phyloP scores from a whole-genome alignment of 1,140 invertebrate species.

The Laupala kohalensis region DNA sequence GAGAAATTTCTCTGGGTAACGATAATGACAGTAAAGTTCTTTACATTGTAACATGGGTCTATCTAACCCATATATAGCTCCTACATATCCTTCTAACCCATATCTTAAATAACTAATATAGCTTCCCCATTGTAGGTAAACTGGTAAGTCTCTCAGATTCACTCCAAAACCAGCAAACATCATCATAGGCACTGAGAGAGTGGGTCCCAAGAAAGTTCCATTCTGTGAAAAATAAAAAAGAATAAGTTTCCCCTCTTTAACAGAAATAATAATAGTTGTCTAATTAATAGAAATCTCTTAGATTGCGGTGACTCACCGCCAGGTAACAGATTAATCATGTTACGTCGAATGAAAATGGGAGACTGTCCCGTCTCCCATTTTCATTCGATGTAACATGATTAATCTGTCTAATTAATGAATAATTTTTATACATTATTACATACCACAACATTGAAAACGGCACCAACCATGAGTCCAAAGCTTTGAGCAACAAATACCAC shows the following conservation, averaged over 20 bases:
- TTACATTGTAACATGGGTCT: slow-evolving; percentile 47
- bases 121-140: slow-evolving; percentile 73
- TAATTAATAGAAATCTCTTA: neutral
- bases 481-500: slow-evolving; percentile 81
- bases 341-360: too few species aligned
- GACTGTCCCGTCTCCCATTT: too few species aligned
- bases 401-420: too few species aligned
- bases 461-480: slow-evolving; percentile 75
- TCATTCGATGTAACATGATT: too few species aligned
- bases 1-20: slow-evolving; percentile 57
- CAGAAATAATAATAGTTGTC: neutral
- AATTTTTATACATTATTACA: slow-evolving; percentile 32
- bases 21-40: slow-evolving; percentile 64
- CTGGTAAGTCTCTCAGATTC: slow-evolving; percentile 56
- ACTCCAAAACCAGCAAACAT: slow-evolving; percentile 79
- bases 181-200: slow-evolving; percentile 68
- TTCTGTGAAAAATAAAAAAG: slow-evolving; percentile 36
- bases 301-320: too few species aligned
- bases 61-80: slow-evolving; percentile 69
- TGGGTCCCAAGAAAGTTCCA: slow-evolving; percentile 67
- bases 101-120: slow-evolving; percentile 79
- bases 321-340: too few species aligned
- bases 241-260: neutral
- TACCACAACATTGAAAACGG: slow-evolving; percentile 66
- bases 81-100: slow-evolving; percentile 67